Evolutionary conservation across 2,113 vertebrate species (phyloP).

Genomic region (Myotis lucifugus): DNA sequence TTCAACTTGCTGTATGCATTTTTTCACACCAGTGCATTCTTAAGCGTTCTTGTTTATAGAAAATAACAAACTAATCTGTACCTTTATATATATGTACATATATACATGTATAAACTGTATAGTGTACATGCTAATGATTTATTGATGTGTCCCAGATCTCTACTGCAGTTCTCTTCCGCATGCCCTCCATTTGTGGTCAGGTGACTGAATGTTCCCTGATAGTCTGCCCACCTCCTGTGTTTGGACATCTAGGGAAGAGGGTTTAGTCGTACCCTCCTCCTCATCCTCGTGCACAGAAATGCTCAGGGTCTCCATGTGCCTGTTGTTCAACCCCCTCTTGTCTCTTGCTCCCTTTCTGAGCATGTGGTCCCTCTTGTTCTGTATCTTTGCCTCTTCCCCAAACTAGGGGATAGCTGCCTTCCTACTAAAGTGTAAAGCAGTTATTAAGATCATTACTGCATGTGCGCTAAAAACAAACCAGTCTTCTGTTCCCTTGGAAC

Average conservation of each 20-base stretch:
- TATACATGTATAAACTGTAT: conserved; percentile 78
- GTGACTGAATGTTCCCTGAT: conserved; percentile 50
- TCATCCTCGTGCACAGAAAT: conserved; percentile 70
- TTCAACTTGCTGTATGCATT: conserved; percentile 58
- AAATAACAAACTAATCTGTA: conserved; percentile 70
- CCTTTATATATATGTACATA: conserved; percentile 78
- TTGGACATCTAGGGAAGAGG: conserved; percentile 56
- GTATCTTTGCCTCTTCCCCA: neutral
- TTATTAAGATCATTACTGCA: conserved; percentile 73
- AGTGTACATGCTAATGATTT: conserved; percentile 75
- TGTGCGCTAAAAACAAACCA: conserved; percentile 47
- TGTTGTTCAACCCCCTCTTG: conserved; percentile 23
- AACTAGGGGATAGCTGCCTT: conserved; percentile 46
- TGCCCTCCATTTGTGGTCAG: conserved; percentile 27
- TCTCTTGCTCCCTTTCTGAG: conserved; percentile 64
- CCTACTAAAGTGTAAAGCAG: conserved; percentile 57
- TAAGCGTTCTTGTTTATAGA: conserved; percentile 68
- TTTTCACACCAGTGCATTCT: conserved; percentile 66
- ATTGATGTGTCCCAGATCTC: conserved; percentile 42
- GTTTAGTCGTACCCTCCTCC: conserved; percentile 12
- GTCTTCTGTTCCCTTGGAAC: conserved; percentile 51
- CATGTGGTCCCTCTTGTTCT: conserved; percentile 57
- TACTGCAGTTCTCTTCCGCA: conserved; percentile 42
- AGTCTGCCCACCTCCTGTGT: conserved; percentile 49
- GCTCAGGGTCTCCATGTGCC: conserved; percentile 77